Percentiles rank a stretch among this genome's conserved stretches.
Conservation (phyloP, 2,797 vertebrate genomes). For the Cynodonichthys magdalenae region DNA sequence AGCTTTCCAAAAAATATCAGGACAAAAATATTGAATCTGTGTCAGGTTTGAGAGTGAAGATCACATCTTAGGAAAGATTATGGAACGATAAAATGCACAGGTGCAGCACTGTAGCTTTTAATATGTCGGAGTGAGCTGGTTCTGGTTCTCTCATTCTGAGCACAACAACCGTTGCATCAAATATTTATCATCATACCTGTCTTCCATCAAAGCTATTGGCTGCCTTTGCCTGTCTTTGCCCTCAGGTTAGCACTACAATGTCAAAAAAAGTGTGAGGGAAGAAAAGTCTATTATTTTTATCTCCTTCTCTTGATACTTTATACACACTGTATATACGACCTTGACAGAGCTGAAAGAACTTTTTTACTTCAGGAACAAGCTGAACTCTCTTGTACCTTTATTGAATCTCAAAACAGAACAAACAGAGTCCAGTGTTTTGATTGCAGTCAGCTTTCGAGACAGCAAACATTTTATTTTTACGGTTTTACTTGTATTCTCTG, state of each 20-base stretch:
- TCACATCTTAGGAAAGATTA: conserved; percentile 24
- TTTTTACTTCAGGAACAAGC: conserved; percentile 36
- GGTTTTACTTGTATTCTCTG: background rate
- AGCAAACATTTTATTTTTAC: conserved; percentile 1
- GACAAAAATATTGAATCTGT: conserved; percentile 27
- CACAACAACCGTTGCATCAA: conserved; percentile 81
- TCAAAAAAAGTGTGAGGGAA: conserved; percentile 53
- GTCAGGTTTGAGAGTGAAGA: conserved; percentile 29
- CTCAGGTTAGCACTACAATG: conserved; percentile 62
- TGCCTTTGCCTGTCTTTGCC: conserved; percentile 71
- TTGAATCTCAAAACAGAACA: conserved; percentile 45
- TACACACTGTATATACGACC: conserved; percentile 41
- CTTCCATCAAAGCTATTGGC: conserved; percentile 81
- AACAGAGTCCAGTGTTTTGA: conserved; percentile 40
- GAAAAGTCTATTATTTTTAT: conserved; percentile 62
- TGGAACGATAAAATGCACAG: conserved; percentile 23
- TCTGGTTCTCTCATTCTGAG: conserved; percentile 53
- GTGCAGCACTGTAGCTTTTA: conserved; percentile 33
- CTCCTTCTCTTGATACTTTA: conserved; percentile 33
- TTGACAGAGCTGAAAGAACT: conserved; percentile 45
- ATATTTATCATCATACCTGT: conserved; percentile 83
- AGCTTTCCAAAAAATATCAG: conserved; percentile 20
- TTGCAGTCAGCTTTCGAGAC: conserved; percentile 39
- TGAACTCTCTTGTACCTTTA: conserved; percentile 26
- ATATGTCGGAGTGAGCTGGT: conserved; percentile 35